Conservation (phyloP, 2,113 vertebrate genomes). For the Otis tarda region DNA sequence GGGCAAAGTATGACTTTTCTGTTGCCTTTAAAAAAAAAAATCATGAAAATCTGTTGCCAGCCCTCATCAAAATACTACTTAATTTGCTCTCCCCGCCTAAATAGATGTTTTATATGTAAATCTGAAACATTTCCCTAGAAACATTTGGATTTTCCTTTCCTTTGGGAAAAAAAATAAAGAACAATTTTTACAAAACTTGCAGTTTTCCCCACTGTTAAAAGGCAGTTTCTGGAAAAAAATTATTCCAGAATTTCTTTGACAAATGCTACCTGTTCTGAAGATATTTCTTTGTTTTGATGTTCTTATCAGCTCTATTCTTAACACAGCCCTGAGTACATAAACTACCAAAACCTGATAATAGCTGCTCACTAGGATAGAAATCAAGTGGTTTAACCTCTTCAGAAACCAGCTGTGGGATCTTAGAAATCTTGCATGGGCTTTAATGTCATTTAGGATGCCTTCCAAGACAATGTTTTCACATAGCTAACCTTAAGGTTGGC, state of each 20-base stretch:
- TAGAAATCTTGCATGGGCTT: background rate
- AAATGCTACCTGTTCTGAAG: background rate
- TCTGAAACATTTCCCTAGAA: background rate
- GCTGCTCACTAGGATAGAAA: background rate
- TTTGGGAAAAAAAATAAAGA: background rate
- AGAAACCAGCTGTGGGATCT: background rate
- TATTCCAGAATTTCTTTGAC: background rate
- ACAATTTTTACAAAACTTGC: background rate
- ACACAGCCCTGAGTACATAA: background rate
- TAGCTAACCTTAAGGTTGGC: background rate
- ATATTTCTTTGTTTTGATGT: background rate
- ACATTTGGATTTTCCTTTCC: background rate
- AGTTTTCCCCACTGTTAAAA: background rate
- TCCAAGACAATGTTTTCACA: background rate
- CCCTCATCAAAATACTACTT: background rate
- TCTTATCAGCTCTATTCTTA: background rate
- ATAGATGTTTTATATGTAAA: background rate
- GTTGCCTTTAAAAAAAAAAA: background rate
- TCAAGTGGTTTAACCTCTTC: background rate
- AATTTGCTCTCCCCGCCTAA: accelerated
- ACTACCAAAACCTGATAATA: background rate
- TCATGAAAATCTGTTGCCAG: background rate
- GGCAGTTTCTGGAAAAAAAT: background rate
- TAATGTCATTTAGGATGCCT: background rate
- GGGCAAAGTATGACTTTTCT: background rate